These are phyloP conservation scores for Dasypolia templi DNA, from an alignment of 2,888 invertebrate genomes.

Conservation along the genomic window DNA sequence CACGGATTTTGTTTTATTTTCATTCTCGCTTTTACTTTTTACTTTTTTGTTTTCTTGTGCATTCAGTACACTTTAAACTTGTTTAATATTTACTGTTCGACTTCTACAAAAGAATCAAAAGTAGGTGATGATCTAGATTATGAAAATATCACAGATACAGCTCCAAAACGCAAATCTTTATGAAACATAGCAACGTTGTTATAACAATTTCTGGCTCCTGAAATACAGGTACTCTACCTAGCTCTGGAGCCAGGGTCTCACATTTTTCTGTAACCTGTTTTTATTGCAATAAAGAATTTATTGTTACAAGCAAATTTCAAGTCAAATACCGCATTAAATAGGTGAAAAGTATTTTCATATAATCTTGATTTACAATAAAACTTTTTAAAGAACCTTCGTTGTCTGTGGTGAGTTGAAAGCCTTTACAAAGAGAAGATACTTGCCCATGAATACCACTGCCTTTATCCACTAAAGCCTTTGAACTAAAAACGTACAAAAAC, in stretches of 20 bases:
- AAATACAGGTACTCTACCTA: no score
- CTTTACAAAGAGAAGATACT: constrained; percentile 49
- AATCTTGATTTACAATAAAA: constrained; percentile 57
- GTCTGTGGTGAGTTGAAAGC: constrained; percentile 46
- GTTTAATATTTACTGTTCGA: not conserved
- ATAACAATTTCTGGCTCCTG: no score
- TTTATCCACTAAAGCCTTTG: constrained; percentile 32
- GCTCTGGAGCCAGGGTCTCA: no score
- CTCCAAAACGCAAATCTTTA: not conserved
- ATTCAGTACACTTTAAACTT: not conserved
- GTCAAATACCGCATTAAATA: constrained; percentile 49
- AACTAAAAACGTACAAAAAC: constrained; percentile 30
- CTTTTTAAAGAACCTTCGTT: constrained; percentile 57
- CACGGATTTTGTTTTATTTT: not conserved
- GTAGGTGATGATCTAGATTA: not conserved
- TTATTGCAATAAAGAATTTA: no score
- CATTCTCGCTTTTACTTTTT: not conserved
- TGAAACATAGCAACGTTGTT: constrained; percentile 12
- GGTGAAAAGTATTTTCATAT: constrained; percentile 48
- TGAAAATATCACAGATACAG: constrained; percentile 1
- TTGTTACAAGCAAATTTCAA: constrained; percentile 43
- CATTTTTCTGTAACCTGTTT: no score
- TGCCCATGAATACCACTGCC: constrained; percentile 38
- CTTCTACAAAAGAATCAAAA: not conserved
- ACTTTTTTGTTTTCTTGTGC: not conserved